Evolutionary conservation across 92 coral and sea anemone genomes (phyloP).

Genomic region (Phenganax subtilis): DNA sequence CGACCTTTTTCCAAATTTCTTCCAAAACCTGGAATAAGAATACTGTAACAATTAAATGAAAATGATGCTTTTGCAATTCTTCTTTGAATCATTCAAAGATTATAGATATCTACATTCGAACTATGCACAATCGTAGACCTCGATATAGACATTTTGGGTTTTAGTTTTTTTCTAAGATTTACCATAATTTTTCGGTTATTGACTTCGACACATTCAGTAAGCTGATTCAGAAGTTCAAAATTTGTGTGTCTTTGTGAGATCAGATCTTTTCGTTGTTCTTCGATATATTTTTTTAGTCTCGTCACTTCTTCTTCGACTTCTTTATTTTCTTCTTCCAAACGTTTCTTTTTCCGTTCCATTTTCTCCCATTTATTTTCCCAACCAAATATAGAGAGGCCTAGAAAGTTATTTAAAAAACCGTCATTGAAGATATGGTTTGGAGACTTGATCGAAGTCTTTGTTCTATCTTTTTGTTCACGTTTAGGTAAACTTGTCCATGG

Average conservation of each 20-base stretch:
- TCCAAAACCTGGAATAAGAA: not conserved
- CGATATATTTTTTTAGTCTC: constrained; percentile 24
- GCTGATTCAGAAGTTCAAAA: constrained; percentile 31
- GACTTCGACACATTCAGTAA: constrained; percentile 35
- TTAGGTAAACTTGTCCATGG: no score
- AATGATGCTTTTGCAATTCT: no score
- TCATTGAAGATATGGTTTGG: not conserved
- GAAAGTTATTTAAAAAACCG: not conserved
- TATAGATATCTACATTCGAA: no score
- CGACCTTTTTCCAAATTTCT: constrained; percentile 40
- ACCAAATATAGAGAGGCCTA: constrained; percentile 37
- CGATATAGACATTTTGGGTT: no score
- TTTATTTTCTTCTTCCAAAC: constrained; percentile 34
- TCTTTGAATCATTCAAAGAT: no score
- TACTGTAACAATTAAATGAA: no score
- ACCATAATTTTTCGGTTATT: constrained; percentile 38
- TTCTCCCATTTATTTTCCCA: constrained; percentile 42
- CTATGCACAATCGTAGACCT: no score
- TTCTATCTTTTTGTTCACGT: no score
- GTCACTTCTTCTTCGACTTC: constrained; percentile 27
- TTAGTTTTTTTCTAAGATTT: no score
- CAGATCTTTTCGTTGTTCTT: constrained; percentile 32
- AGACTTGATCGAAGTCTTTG: no score
- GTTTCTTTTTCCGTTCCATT: constrained; percentile 39
- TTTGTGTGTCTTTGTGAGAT: constrained; percentile 35